Evolutionary conservation across 2,888 invertebrate genomes (phyloP), one percentile per base, ranked within the genome.

Genomic region (Rhamphomyia laevipes): DNA sequence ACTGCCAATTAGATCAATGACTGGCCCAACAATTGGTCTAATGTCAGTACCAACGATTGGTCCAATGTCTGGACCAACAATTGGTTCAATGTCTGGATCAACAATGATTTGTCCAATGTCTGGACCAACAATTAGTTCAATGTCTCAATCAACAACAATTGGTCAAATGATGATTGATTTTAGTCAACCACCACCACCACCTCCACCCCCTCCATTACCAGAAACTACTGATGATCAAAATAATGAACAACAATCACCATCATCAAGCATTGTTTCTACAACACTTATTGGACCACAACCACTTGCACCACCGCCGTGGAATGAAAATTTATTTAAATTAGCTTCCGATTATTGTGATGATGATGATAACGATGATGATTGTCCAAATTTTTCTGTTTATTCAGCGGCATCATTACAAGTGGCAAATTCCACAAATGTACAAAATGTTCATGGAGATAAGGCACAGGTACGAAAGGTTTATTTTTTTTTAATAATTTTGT

Each of bases 351-450:
- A 65, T 50, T 66, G 74, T 51, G 72, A 72, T 52, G 70, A 70
- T 13, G 65, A 74, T 3, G 73, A 74, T n/a, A 76, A 76, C 16
- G 80, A 78, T 48, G 82, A 84, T 1, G 85, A 84, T 58, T 89
- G 88, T 66, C 89, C 89, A 5, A 89, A 89, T 67, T 87, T 87
- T 66, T 84, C 84, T 12, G 84, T 89, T 56, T 89, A 89, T 68
- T 89, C 89, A 0, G 82, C 84, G 10, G 81, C 85, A 58, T 86
- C 86, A 52, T 82, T 86, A 62, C 82, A 83, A 54, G 66, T 70
- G 48, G 71, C 70, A 13, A 64, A 64, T 52, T 61, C 63, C 27
- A 59, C 63, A 27, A 63, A 64, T 37, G 51, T 45, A 41, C 12
- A 48, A 44, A 58, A 51, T 17, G 53, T 50, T 9, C 45, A 53